Percentiles rank a stretch among this genome's conserved stretches.
Conservation (phyloP, 2,888 invertebrate genomes). For the Caenorhabditis sp. region DNA sequence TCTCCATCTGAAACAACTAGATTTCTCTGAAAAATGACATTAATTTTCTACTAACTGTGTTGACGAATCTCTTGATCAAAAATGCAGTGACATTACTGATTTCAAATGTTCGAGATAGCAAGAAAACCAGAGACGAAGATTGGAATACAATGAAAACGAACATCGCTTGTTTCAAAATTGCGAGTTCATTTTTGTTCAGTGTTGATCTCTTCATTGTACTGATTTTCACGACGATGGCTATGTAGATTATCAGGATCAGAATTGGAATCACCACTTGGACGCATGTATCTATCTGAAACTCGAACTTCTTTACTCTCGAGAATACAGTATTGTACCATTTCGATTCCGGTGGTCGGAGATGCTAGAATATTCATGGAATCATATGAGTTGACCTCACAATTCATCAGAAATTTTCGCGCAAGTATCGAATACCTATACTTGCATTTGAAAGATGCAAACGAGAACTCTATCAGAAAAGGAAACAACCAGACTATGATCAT, state of each 20-base stretch:
- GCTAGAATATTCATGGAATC: not conserved
- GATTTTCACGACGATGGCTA: conserved; percentile 6
- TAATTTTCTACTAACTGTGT: conserved; percentile 4
- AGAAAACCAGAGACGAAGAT: conserved; percentile 10
- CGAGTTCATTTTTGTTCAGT: conserved; percentile 10
- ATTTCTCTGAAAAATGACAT: not conserved
- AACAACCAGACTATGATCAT: conserved; percentile 3
- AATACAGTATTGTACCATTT: not conserved
- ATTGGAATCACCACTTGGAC: conserved; percentile 10
- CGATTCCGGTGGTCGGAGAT: not conserved
- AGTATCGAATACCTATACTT: not conserved
- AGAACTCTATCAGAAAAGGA: conserved; percentile 3
- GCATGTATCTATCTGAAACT: conserved; percentile 9
- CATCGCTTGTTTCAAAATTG: conserved; percentile 11
- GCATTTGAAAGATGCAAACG: not conserved
- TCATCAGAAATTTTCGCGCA: not conserved
- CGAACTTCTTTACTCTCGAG: not conserved
- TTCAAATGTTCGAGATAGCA: not conserved
- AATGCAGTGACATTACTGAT: conserved; percentile 10
- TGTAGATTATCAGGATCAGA: conserved; percentile 2
- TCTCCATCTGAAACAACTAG: conserved; percentile 28
- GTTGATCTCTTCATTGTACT: not conserved
- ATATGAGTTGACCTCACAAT: not conserved
- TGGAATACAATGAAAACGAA: conserved; percentile 18
- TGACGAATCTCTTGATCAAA: conserved; percentile 17